A percentile compares a stretch with the other conserved stretches of the same genome.
These are phyloP conservation scores for Motacilla alba DNA, from an alignment of 2,113 vertebrate species.

Conservation along the genomic window DNA sequence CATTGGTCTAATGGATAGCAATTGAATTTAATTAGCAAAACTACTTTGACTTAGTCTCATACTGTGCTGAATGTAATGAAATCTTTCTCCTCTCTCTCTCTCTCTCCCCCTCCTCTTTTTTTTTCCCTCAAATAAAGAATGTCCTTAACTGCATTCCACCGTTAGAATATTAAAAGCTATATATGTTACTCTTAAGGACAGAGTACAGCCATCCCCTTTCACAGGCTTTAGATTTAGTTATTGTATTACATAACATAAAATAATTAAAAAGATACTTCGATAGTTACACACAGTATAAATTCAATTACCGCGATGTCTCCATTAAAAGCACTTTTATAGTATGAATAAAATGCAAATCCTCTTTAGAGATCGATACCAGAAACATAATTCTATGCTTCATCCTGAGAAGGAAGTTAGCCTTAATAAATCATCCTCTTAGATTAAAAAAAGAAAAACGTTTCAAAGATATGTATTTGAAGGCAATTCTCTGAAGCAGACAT, in stretches of 20 bases:
- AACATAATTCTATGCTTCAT: conserved; percentile 77
- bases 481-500: conserved; percentile 30
- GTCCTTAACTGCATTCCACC: conserved; percentile 72
- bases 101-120: accelerated
- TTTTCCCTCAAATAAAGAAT: conserved; percentile 66
- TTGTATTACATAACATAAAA: conserved; percentile 77
- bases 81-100: conserved; percentile 66
- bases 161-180: conserved; percentile 76
- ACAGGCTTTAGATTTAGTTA: conserved; percentile 74
- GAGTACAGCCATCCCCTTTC: conserved; percentile 66
- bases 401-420: conserved; percentile 73
- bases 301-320: conserved; percentile 80
- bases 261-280: conserved; percentile 78
- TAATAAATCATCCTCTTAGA: conserved; percentile 70
- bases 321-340: conserved; percentile 82
- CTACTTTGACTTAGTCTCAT: conserved; percentile 87
- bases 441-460: conserved; percentile 12
- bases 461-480: conserved; percentile 41
- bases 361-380: conserved; percentile 80
- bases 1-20: conserved; percentile 97
- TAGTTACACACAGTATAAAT: conserved; percentile 81
- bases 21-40: conserved; percentile 98
- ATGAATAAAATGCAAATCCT: conserved; percentile 83
- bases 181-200: conserved; percentile 70
- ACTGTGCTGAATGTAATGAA: conserved; percentile 82